phyloP scores from a whole-genome alignment of 2,113 vertebrate species.

The Tympanuchus pallidicinctus region DNA sequence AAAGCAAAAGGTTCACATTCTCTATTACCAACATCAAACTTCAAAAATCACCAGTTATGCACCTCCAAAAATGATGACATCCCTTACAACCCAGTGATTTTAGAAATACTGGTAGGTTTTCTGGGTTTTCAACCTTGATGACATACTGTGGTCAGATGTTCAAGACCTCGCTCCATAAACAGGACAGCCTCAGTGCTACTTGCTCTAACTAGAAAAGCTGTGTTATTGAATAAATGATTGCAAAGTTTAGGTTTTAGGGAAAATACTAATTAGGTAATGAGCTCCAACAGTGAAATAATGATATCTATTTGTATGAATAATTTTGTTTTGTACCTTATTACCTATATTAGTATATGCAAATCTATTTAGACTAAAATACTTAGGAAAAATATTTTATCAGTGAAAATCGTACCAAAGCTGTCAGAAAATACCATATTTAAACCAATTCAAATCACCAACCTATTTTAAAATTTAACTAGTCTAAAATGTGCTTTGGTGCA shows the following conservation, averaged over 20 bases:
- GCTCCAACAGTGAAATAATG: background rate
- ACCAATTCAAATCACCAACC: background rate
- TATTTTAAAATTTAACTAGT: background rate
- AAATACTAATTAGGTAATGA: background rate
- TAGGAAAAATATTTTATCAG: background rate
- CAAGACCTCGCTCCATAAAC: background rate
- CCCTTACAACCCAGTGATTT: background rate
- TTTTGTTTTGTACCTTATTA: background rate
- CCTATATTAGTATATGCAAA: background rate
- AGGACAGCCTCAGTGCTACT: background rate
- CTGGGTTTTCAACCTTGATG: background rate
- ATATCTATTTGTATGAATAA: background rate
- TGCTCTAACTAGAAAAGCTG: background rate
- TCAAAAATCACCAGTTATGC: background rate
- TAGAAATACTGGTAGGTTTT: background rate
- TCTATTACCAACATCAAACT: background rate
- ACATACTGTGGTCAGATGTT: background rate
- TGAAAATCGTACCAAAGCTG: background rate
- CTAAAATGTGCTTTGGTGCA: background rate
- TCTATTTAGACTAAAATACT: background rate
- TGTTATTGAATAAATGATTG: background rate
- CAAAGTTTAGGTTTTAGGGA: background rate
- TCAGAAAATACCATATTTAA: background rate
- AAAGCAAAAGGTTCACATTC: background rate
- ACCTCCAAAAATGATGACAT: background rate